These are phyloP conservation scores for Crossocerus cetratus DNA, from an alignment of 2,888 invertebrate genomes.

Conservation along the genomic window DNA sequence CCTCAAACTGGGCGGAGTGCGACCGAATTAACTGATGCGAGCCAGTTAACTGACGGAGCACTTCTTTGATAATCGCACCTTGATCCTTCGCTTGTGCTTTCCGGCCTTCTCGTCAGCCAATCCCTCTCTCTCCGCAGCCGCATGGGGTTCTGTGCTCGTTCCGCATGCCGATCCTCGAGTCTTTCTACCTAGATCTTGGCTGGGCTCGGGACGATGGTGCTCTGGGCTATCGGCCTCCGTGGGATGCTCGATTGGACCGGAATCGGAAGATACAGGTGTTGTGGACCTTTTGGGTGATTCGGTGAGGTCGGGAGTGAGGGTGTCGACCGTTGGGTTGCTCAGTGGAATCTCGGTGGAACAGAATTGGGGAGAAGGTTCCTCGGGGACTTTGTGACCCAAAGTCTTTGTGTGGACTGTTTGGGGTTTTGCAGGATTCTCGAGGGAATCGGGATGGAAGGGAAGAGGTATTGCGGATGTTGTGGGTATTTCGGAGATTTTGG, in stretches of 20 bases:
- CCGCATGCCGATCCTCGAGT: conserved; percentile 62
- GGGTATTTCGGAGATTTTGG: too few species aligned
- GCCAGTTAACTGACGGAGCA: too few species aligned
- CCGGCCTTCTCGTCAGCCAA: conserved; percentile 63
- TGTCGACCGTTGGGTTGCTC: not conserved
- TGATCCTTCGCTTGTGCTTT: conserved; percentile 69
- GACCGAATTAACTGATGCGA: conserved; percentile 60
- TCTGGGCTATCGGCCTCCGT: not conserved
- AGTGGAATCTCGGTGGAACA: not conserved
- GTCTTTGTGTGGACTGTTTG: too few species aligned
- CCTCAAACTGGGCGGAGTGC: conserved; percentile 39
- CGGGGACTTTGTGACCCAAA: too few species aligned
- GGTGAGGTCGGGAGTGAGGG: too few species aligned
- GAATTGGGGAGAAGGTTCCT: not conserved
- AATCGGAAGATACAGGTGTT: too few species aligned
- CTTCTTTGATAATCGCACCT: conserved; percentile 70
- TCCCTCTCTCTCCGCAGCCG: conserved; percentile 65
- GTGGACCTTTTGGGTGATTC: too few species aligned
- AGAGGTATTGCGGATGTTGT: too few species aligned
- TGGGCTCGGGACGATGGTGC: conserved; percentile 50
- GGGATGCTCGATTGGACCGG: too few species aligned
- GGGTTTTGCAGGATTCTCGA: too few species aligned
- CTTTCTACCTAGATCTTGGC: conserved; percentile 72
- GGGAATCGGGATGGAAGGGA: too few species aligned
- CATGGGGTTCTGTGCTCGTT: conserved; percentile 61